Conservation (phyloP, 2,113 vertebrate genomes). For the Pristiophorus japonicus region DNA sequence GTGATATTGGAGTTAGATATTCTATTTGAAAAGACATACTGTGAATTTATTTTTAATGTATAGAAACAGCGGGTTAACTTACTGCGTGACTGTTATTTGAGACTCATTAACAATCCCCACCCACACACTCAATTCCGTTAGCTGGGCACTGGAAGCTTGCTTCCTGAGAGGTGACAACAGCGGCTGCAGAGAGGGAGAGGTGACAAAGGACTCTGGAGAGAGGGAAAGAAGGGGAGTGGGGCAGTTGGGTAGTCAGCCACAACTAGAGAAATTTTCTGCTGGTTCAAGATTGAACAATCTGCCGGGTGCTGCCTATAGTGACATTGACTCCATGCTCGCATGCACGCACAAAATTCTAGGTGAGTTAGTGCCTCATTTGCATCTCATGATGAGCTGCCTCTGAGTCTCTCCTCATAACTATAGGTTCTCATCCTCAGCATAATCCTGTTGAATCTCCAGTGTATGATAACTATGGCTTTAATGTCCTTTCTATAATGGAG, state of each 20-base stretch:
- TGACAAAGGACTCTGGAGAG: not conserved
- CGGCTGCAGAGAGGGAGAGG: not conserved
- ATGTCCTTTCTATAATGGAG: not conserved
- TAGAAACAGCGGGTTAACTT: not conserved
- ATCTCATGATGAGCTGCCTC: not conserved
- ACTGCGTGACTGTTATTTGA: not conserved
- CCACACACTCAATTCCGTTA: slow-evolving; percentile 9
- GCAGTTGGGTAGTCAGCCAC: not conserved
- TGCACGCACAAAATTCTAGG: not conserved
- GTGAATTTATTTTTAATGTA: slow-evolving; percentile 1
- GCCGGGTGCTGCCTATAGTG: not conserved
- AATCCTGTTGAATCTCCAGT: not conserved
- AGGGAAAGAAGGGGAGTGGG: not conserved
- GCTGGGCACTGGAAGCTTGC: not conserved
- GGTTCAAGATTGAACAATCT: not conserved
- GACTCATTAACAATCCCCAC: not conserved
- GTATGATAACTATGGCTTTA: not conserved
- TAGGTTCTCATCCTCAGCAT: not conserved
- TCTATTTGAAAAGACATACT: not conserved
- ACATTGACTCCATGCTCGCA: no score
- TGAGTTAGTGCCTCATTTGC: not conserved
- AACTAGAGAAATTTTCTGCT: not conserved
- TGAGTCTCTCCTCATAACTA: not conserved
- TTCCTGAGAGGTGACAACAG: not conserved
- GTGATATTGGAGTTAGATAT: not conserved